Evolutionary conservation across 2,113 vertebrate genomes (phyloP).

Genomic region (Prionailurus bengalensis): DNA sequence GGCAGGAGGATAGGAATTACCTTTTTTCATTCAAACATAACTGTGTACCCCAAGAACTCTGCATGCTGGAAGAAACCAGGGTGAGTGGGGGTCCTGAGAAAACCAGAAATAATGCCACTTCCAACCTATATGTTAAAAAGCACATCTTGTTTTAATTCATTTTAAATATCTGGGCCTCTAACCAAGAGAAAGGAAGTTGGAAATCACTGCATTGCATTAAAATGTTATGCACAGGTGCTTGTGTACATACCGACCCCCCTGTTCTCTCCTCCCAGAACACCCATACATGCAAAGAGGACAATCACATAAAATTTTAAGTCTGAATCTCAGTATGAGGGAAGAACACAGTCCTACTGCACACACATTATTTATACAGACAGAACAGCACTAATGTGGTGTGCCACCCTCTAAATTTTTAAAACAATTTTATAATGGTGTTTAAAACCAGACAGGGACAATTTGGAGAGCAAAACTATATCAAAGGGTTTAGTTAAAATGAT

Average conservation of each 20-base stretch:
- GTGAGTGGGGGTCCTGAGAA: not conserved
- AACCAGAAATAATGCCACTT: not conserved
- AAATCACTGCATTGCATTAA: not conserved
- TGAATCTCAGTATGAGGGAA: conserved; percentile 39
- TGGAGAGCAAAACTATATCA: conserved; percentile 53
- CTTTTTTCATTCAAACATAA: not conserved
- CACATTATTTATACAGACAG: conserved; percentile 9
- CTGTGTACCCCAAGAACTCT: not conserved
- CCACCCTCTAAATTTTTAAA: conserved; percentile 78
- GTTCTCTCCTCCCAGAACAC: not conserved
- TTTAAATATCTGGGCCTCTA: not conserved
- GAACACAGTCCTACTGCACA: not conserved
- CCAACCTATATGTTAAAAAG: not conserved
- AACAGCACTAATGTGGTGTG: conserved; percentile 58
- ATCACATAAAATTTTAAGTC: conserved; percentile 29
- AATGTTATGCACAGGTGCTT: not conserved
- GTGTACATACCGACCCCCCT: fast-evolving
- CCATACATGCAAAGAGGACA: not conserved
- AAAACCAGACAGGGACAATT: conserved; percentile 72
- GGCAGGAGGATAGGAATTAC: not conserved
- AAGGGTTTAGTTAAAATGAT: conserved; percentile 79
- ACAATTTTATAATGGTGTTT: conserved; percentile 66
- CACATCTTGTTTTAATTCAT: not conserved
- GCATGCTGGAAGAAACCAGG: not conserved
- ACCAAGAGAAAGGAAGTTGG: not conserved